A percentile compares a stretch with the other conserved stretches of the same genome.
Evolutionary conservation across 2,113 vertebrate genomes (phyloP).

Genomic region (Aptenodytes forsteri): DNA sequence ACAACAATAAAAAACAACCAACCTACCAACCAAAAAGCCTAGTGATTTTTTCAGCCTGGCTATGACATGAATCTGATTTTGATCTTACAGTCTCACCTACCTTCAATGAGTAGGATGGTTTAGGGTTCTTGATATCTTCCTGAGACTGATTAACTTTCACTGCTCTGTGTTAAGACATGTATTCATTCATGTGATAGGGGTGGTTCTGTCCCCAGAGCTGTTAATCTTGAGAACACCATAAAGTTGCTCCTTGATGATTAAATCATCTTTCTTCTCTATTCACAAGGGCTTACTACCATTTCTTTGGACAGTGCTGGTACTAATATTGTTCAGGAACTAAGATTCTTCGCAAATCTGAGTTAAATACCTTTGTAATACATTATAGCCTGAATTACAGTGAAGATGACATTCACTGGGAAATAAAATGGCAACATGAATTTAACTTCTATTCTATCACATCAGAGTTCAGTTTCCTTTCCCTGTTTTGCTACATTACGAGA

Average conservation of each 20-base stretch:
- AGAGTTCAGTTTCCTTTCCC: neutral
- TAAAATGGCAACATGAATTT: neutral
- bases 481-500: neutral
- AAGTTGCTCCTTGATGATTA: neutral
- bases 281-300: neutral
- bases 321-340: neutral
- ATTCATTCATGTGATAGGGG: neutral
- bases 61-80: neutral
- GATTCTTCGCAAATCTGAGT: neutral
- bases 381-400: neutral
- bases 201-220: neutral
- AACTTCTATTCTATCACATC: neutral
- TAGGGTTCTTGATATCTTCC: neutral
- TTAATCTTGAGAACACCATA: neutral
- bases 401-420: neutral
- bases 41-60: neutral
- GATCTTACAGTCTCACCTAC: neutral
- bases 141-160: neutral
- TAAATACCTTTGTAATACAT: neutral
- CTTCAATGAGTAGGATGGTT: neutral
- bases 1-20: accelerated
- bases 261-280: neutral
- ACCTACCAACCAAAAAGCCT: neutral
- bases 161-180: neutral
- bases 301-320: neutral